Conservation (phyloP, 2,797 vertebrate genomes). For the Aplochiton taeniatus region DNA sequence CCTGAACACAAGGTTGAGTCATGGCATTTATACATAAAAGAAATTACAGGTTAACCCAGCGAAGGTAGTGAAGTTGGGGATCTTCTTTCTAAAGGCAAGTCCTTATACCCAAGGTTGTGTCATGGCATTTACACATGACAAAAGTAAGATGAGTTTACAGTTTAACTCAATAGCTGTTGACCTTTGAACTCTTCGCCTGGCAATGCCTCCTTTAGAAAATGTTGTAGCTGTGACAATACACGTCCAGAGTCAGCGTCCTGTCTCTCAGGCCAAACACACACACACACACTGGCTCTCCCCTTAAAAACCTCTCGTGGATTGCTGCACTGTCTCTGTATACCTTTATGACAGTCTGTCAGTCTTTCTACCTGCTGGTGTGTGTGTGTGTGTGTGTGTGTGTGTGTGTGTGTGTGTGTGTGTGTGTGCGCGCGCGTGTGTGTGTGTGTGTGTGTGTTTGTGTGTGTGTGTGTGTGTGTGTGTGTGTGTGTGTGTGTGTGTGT, state of each 20-base stretch:
- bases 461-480: background rate
- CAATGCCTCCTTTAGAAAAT: slow-evolving; percentile 30
- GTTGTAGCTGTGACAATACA: slow-evolving; percentile 30
- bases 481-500: background rate
- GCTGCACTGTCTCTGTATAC: background rate
- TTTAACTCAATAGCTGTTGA: slow-evolving; percentile 11
- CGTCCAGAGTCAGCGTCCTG: slow-evolving; percentile 20
- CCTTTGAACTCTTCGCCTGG: slow-evolving; percentile 38
- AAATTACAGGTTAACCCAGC: too few relatives aligned
- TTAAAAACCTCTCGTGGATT: slow-evolving; percentile 16
- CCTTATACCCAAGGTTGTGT: too few relatives aligned
- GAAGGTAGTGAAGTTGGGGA: too few relatives aligned
- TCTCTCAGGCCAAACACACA: too few relatives aligned
- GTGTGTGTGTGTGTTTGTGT: background rate
- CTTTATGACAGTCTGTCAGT: background rate
- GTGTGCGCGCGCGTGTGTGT: background rate
- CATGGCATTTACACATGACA: too few relatives aligned
- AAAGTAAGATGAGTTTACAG: too few relatives aligned
- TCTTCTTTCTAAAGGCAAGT: too few relatives aligned
- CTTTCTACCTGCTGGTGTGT: background rate
- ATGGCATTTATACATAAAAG: too few relatives aligned
- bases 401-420: background rate
- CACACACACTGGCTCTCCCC: too few relatives aligned
- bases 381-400: background rate
- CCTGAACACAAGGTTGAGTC: too few relatives aligned